A percentile compares a stretch with the other conserved stretches of the same genome.
Conservation (phyloP, 1,140 invertebrate genomes). For the Ectropis grisescens region DNA sequence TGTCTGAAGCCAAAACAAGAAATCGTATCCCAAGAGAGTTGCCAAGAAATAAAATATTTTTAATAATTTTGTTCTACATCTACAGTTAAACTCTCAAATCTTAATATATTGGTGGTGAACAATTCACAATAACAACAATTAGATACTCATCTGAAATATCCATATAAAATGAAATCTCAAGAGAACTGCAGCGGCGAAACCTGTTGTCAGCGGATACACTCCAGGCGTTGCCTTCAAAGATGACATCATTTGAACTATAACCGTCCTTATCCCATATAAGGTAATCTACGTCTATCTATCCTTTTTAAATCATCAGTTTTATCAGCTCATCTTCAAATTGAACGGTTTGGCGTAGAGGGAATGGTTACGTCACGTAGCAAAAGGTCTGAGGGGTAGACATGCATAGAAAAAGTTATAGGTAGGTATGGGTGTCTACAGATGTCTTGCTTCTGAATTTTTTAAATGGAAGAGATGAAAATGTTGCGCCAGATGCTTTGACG, state of each 20-base stretch:
- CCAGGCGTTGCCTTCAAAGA: conserved; percentile 51
- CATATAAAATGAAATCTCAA: no score
- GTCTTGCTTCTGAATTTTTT: no score
- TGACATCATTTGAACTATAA: conserved; percentile 39
- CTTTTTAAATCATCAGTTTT: conserved; percentile 34
- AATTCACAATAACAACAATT: no score
- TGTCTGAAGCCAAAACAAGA: no score
- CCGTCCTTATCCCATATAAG: conserved; percentile 54
- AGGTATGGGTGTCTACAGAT: conserved; percentile 3
- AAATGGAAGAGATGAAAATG: no score
- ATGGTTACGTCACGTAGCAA: conserved; percentile 40
- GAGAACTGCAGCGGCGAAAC: conserved; percentile 24
- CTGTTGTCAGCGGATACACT: conserved; percentile 42
- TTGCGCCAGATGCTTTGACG: no score
- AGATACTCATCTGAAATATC: no score
- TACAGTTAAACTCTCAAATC: no score
- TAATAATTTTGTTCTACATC: no score
- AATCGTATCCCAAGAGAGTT: no score
- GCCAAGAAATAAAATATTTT: no score
- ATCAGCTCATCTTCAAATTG: conserved; percentile 31
- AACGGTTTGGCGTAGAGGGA: conserved; percentile 30
- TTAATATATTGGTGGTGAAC: no score
- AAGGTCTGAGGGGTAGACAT: conserved; percentile 10
- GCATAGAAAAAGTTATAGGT: conserved; percentile 1
- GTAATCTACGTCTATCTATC: conserved; percentile 47